Base-by-base conservation (phyloP, 2,888 invertebrate species). In the Synergus japonicus region DNA sequence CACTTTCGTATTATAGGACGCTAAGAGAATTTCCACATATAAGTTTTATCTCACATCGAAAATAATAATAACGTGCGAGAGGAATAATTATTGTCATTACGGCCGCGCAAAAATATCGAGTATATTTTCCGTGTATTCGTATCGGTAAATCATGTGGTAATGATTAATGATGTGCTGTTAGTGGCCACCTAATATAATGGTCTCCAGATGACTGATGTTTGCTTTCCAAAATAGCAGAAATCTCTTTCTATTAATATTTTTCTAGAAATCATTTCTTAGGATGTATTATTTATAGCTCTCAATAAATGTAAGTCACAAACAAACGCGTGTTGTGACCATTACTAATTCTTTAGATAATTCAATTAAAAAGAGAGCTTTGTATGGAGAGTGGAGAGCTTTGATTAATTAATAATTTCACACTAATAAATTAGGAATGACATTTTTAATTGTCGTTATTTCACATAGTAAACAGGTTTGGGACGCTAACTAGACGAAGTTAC, bases 401-500 rank as follows among this genome's bases (percentile, higher is more conserved):
- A 22, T 60, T 29, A 29, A 29, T 3, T 29, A 29, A 29, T 60
- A 22, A 22, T 60, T 54, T 54, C n/a, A 60, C 12, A 12, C 22
- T 60, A 60, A 37, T n/a, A 73, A 15, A 8, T 22, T 12, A 15
- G 15, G 13, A 46, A 37, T 73, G 29, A n/a, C 1, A 9, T 54
- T 54, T 54, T 73, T 54, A 15, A n/a, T 29, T 15, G 8, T 49
- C 15, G 29, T 69, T 54, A 73, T 73, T 73, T 54, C 54, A 73
- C n/a, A 37, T 37, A 73, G 15, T 73, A 54, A 73, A 73, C 73
- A 73, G 49, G 54, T 73, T 73, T 10, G 37, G 29, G 8, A 46
- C 22, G 37, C n/a, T 49, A 73, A 77, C 81, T 76, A 58, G 49
- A 58, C 69, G 63, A 80, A 82, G 78, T 80, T 78, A 79, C 58